Evolutionary conservation across 2,797 vertebrate genomes (phyloP), one percentile per base, ranked within the genome.

Genomic region (Sylvia borin): DNA sequence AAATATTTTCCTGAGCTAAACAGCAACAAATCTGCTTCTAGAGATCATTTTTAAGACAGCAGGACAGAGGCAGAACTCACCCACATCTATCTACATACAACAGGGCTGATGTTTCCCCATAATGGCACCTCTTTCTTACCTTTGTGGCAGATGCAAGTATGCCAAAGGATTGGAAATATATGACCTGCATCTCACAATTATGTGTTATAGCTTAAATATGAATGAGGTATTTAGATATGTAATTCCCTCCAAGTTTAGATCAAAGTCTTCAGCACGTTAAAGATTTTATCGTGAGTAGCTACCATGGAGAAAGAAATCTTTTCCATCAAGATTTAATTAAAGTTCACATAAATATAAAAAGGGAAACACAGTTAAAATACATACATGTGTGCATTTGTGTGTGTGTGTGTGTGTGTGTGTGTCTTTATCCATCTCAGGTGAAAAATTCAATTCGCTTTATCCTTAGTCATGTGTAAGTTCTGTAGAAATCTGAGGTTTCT

Each of bases 331-430:
- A 77, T 68, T 7, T 72, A 45, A 43, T 36, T 77, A 54, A 4
- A 71, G 5, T 26, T 71, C 24, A 48, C 45, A 70, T 40, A 67
- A 53, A 32, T 16, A 62, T 11, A 12, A 66, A 60, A 48, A 53
- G 36, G 16, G 36, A 3, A 74, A 11, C 26, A 42, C 0, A 19
- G 3, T 8, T 47, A 1, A 29, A 43, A 61, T 7, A 7, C 6
- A 14, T 7, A 5, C 15, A 31, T 65, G 7, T 17, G 16, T 43
- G 16, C 16, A 7, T 43, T 17, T 38, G 16, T 42, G 2, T 64
- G 16, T 21, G 4, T 58, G 4, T n/a, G 16, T 21, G 4, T 58
- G 4, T n/a, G 38, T 40, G 38, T 40, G 38, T 40, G 13, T 36
- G 36, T 36, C 36, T 40, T 40, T 40, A 25, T 21, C 5, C 21